Base-by-base conservation (phyloP, 53 echinoderm and acorn worm genomes). In the Astropecten irregularis region DNA sequence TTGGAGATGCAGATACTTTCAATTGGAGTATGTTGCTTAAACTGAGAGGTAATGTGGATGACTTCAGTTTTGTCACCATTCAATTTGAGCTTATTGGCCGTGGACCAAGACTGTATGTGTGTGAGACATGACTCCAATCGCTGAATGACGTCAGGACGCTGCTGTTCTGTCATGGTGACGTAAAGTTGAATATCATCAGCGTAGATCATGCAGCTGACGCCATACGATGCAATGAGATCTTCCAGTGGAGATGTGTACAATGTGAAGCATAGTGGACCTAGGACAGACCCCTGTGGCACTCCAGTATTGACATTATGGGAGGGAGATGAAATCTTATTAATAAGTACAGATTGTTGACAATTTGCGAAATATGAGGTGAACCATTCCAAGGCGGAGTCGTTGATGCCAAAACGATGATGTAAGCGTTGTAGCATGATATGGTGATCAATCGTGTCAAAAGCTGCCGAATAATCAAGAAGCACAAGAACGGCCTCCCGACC, bases 241-340 rank as follows among this genome's bases (percentile, higher is more conserved):
- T 68, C 69, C 10, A 37, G 69, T 13, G 68, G 68, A n/a, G 68
- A 42, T 47, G 23, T 48, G 2, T 69, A 48, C 30, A 48, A 25
- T 20, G 69, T 69, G 49, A 69, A 69, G 29, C 49, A 69, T 26
- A 69, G 3, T 13, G 31, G 49, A 15, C 49, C 31, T 8, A 69
- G 48, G 21, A 68, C 68, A 68, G 29, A 47, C 27, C 49, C 69
- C 48, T 69, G 69, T 25, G 69, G 49, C 47, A 69, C 30, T 42
- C 69, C 48, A 0, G 30, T 48, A n/a, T 48, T 48, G 49, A 69
- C 69, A 48, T 27, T 20, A 69, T 18, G 18, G 27, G 30, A 31
- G 23, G 21, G 46, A 44, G 26, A 67, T 44, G 30, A 47, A 15
- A 29, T 16, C 10, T 68, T 13, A 25, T 47, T 47, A 6, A 69